Percentiles rank a stretch among this genome's conserved stretches.
Conservation (phyloP, 2,113 vertebrate species). For the Sisor rabdophorus region DNA sequence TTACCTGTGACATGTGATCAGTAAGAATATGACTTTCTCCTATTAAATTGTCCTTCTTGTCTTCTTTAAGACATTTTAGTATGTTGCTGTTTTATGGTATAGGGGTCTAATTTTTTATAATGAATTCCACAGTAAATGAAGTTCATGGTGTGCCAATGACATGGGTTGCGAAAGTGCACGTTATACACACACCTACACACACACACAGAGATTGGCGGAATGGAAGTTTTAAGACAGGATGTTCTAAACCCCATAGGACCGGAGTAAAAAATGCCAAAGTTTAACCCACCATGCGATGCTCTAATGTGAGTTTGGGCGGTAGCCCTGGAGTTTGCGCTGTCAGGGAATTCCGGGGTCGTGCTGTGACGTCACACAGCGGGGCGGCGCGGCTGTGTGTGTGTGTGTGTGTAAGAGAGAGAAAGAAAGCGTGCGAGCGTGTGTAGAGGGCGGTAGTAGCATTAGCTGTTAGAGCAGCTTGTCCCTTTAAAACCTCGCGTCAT, state of each 20-base stretch:
- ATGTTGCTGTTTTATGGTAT: background rate
- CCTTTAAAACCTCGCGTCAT: constrained; percentile 67
- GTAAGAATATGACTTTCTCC: background rate
- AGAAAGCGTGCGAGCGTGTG: constrained; percentile 16
- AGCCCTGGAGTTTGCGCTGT: constrained; percentile 57
- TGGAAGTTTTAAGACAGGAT: background rate
- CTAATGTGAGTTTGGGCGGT: constrained; percentile 28
- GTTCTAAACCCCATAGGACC: background rate
- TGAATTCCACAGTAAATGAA: background rate
- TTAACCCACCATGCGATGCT: background rate
- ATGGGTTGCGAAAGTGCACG: constrained; percentile 49
- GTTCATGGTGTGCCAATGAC: too few species aligned
- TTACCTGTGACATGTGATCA: background rate
- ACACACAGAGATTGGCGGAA: background rate
- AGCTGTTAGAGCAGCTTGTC: constrained; percentile 49
- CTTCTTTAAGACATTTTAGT: background rate
- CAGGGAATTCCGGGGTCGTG: constrained; percentile 72
- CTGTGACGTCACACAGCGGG: constrained; percentile 62
- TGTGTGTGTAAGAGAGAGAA: constrained; percentile 24
- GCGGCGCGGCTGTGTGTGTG: constrained; percentile 15
- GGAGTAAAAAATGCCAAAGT: background rate
- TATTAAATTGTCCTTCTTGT: background rate
- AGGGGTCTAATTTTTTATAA: background rate
- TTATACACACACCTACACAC: background rate
- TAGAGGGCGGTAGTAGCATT: constrained; percentile 6